Conservation (phyloP, 2,113 vertebrate genomes). For the Carollia perspicillata region DNA sequence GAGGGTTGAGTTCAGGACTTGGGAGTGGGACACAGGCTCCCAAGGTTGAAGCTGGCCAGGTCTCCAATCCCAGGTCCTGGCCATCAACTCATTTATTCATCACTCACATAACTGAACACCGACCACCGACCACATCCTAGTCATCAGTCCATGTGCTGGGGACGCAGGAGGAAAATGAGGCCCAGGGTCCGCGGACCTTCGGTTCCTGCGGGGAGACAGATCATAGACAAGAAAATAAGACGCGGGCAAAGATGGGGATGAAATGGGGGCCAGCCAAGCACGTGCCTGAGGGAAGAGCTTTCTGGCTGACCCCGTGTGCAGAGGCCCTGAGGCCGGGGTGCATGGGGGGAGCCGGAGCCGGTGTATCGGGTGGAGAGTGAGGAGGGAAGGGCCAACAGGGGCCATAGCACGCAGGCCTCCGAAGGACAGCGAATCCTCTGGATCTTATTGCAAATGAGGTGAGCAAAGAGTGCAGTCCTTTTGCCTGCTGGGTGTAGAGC, state of each 20-base stretch:
- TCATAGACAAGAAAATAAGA: neutral
- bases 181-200: neutral
- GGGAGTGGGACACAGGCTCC: neutral
- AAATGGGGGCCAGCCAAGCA: too few relatives aligned
- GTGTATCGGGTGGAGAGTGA: neutral
- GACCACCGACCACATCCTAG: neutral
- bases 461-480: neutral
- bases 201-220: neutral
- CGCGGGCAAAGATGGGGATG: too few relatives aligned
- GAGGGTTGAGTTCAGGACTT: neutral
- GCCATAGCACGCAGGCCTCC: too few relatives aligned
- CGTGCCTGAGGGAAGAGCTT: too few relatives aligned
- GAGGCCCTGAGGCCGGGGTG: too few relatives aligned
- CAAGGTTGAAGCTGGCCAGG: neutral
- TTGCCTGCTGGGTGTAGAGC: neutral
- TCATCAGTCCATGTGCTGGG: neutral
- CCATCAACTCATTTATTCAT: neutral
- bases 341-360: neutral
- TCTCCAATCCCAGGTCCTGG: neutral
- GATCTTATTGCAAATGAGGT: neutral
- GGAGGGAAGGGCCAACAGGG: neutral
- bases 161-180: neutral
- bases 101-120: neutral
- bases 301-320: too few relatives aligned
- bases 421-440: neutral